Conservation (phyloP, 2,797 vertebrate genomes). For the Florisuga fusca region DNA sequence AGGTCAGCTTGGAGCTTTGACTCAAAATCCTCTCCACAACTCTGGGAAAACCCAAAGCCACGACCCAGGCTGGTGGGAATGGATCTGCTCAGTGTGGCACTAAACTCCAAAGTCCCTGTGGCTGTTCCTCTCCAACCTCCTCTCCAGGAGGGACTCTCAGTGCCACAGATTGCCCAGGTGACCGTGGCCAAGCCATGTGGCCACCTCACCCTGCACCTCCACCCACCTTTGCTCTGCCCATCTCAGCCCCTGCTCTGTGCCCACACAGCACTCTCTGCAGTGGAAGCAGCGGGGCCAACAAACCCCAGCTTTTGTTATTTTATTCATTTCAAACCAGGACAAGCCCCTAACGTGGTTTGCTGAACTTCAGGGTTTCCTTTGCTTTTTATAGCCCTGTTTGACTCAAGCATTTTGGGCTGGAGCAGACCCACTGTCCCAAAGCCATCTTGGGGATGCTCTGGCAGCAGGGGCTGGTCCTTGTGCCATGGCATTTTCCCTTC, state of each 20-base stretch:
- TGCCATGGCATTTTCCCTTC: not conserved
- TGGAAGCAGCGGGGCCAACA: rapidly evolving
- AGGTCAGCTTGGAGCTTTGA: not conserved
- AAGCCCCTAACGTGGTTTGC: rapidly evolving
- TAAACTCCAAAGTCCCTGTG: not conserved
- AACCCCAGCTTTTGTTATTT: not conserved
- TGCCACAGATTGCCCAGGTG: not conserved
- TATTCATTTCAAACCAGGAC: too few species aligned
- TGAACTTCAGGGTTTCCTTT: not conserved
- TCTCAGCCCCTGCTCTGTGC: too few species aligned
- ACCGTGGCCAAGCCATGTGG: rapidly evolving
- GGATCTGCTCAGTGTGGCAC: rapidly evolving
- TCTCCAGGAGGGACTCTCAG: rapidly evolving
- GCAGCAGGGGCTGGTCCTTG: not conserved
- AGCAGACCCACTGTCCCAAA: not conserved
- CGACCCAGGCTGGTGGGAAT: rapidly evolving
- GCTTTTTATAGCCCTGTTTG: not conserved
- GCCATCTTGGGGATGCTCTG: not conserved
- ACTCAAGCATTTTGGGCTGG: rapidly evolving
- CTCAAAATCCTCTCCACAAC: not conserved
- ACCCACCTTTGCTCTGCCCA: rapidly evolving
- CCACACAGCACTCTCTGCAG: not conserved
- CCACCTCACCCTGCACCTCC: rapidly evolving
- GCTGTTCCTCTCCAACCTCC: not conserved
- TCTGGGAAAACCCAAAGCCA: not conserved